These are phyloP conservation scores for Augochlora pura DNA, from an alignment of 1,140 invertebrate species.

Conservation along the genomic window DNA sequence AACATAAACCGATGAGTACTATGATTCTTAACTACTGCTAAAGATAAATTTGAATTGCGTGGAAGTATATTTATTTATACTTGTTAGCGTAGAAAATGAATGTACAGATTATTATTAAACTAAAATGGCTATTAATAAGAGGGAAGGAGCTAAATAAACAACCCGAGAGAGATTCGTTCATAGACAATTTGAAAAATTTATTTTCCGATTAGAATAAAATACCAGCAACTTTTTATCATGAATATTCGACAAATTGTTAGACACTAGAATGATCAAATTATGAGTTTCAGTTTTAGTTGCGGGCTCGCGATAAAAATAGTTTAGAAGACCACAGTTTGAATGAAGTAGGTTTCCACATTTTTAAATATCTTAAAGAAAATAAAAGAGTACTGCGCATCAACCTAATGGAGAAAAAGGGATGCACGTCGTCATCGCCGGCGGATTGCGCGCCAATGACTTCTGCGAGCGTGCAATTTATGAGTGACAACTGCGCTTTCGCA, in stretches of 20 bases:
- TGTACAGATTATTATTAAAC: neutral
- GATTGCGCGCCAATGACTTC: slow-evolving; percentile 16
- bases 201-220: too few species aligned
- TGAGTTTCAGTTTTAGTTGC: too few species aligned
- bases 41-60: neutral
- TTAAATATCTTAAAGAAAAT: neutral
- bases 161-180: too few species aligned
- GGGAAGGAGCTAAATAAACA: too few species aligned
- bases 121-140: neutral
- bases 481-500: slow-evolving; percentile 42
- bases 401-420: neutral
- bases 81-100: neutral
- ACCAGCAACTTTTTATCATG: too few species aligned
- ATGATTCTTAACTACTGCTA: neutral
- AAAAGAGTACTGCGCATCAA: too few species aligned
- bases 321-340: too few species aligned
- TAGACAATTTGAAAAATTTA: too few species aligned
- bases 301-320: too few species aligned
- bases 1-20: neutral
- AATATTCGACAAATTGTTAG: too few species aligned
- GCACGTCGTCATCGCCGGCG: neutral
- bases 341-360: neutral
- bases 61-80: neutral
- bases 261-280: too few species aligned
- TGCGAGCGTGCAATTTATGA: slow-evolving; percentile 44